Conservation (phyloP, 2,888 invertebrate species). For the Teleogryllus oceanicus region DNA sequence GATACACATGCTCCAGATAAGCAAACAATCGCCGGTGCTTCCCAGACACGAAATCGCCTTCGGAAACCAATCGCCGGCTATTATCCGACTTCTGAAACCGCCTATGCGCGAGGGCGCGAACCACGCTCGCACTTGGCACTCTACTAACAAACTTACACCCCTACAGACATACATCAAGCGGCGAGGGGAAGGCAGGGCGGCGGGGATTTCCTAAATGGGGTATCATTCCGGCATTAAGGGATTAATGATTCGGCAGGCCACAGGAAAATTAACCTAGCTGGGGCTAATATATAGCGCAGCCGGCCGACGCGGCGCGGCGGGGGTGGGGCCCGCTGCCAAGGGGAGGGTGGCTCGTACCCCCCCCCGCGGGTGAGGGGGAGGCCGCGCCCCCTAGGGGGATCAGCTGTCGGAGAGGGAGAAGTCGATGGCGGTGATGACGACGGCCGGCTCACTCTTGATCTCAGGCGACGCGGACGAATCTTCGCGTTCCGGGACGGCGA, state of each 20-base stretch:
- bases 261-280: conserved; percentile 37
- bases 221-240: conserved; percentile 42
- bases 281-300: conserved; percentile 22
- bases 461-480: no score
- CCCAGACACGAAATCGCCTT: no score
- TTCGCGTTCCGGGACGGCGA: no score
- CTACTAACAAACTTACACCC: conserved; percentile 20
- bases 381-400: neutral
- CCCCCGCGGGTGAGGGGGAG: no score
- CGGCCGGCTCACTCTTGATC: no score
- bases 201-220: conserved; percentile 47
- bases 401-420: neutral
- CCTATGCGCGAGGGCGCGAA: neutral
- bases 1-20: no score
- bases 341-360: neutral
- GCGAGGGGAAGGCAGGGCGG: neutral
- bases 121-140: conserved; percentile 22
- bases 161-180: conserved; percentile 28
- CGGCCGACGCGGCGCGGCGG: neutral
- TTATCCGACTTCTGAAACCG: no score
- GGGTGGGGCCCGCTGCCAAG: neutral
- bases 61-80: no score
- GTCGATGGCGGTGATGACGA: no score
- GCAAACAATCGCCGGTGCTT: no score
- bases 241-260: conserved; percentile 38